Base-by-base conservation (phyloP, 2,797 vertebrate genomes). In the Halcyon smyrnensis region DNA sequence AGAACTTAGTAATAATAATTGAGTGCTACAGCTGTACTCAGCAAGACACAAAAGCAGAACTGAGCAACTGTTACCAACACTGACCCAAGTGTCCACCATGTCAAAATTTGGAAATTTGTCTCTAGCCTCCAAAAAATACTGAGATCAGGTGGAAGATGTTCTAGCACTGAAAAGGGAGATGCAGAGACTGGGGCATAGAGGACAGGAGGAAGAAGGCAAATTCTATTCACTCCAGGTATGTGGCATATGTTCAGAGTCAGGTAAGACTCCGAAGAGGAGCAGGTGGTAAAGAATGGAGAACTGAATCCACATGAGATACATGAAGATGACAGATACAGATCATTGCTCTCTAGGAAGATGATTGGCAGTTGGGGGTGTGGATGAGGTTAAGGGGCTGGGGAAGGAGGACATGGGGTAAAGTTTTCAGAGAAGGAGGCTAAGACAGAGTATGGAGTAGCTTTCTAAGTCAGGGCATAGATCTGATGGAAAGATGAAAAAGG, bases 161-260 rank as follows among this genome's bases (percentile, higher is more conserved):
- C n/a, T 8, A 63, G 11, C 27, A 50, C 13, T 34, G 27, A 63
- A 45, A 36, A 59, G 50, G 12, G 25, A 73, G 32, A 28, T 45
- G 43, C 24, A 80, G 74, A 82, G 64, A 37, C 39, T 39, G 8
- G 34, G 25, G 16, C 36, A 36, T 25, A 64, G 36, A 74, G 10
- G 0, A 0, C 12, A 60, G 45, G 6, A 45, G 25, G 8, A 80
- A 6, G 20, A 48, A 63, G 27, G 37, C 54, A 70, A 25, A 20
- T 59, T 1, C 5, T 1, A 21, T 21, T 24, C 50, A 16, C 25
- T 54, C 32, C 25, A 24, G 36, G 30, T 57, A 6, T 13, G 15
- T 8, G 11, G 12, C 5, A 1, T 12, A 27, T 57, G 23, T 18
- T 87, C 14, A 15, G 30, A 36, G 9, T 37, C 36, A 17, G 39